A percentile compares a stretch with the other conserved stretches of the same genome.
These are phyloP conservation scores for Brotula barbata DNA, from an alignment of 2,797 vertebrate genomes.

Conservation along the genomic window DNA sequence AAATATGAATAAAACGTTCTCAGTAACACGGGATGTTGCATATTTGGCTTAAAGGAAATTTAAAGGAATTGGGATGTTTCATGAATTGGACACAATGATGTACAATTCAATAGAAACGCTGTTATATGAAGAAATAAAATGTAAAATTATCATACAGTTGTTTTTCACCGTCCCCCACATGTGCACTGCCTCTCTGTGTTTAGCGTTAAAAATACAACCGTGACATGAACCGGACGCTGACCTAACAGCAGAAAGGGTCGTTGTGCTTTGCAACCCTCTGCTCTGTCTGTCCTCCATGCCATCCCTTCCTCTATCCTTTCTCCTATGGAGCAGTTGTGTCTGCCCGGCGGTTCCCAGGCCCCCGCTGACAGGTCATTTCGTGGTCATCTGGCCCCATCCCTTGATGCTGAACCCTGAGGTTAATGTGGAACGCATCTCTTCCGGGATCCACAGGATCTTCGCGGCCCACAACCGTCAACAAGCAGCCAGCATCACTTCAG, in stretches of 20 bases:
- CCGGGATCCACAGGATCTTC: slow-evolving; percentile 31
- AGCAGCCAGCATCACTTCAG: slow-evolving; percentile 3
- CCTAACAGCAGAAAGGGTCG: slow-evolving; percentile 25
- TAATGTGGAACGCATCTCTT: slow-evolving; percentile 67
- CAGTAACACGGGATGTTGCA: too few relatives aligned
- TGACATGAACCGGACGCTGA: slow-evolving; percentile 40
- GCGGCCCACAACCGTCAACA: slow-evolving; percentile 17
- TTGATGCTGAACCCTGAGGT: slow-evolving; percentile 67
- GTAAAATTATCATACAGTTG: too few relatives aligned
- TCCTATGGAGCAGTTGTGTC: neutral
- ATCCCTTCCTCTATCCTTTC: too few relatives aligned
- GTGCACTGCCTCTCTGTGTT: slow-evolving; percentile 27
- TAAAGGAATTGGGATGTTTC: too few relatives aligned
- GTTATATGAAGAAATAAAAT: too few relatives aligned
- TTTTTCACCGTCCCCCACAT: slow-evolving; percentile 12
- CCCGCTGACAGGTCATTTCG: slow-evolving; percentile 70
- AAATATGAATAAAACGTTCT: too few relatives aligned
- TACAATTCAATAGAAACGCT: too few relatives aligned
- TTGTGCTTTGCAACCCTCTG: slow-evolving; percentile 35
- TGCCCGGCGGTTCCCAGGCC: slow-evolving; percentile 67
- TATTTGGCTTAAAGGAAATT: too few relatives aligned
- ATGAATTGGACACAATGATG: too few relatives aligned
- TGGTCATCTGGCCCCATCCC: slow-evolving; percentile 56
- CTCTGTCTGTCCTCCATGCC: slow-evolving; percentile 4
- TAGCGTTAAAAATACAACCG: slow-evolving; percentile 21